A percentile compares a stretch with the other conserved stretches of the same genome.
phyloP scores from a whole-genome alignment of 2,888 invertebrate genomes.

The Drosophila mercatorum region DNA sequence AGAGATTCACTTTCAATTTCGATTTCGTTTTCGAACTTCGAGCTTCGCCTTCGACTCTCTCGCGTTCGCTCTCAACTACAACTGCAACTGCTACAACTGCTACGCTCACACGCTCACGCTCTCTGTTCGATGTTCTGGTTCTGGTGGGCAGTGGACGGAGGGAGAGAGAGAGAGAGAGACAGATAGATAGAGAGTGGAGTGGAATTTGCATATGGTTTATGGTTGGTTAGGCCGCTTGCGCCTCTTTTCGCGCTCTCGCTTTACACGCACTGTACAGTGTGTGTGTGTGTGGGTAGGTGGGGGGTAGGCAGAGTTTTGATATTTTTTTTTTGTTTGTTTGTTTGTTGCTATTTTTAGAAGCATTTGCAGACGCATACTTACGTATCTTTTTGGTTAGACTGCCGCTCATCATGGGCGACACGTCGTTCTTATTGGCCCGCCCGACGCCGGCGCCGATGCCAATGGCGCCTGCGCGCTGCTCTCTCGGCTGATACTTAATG shows the following conservation, averaged over 20 bases:
- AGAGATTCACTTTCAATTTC: slow-evolving; percentile 5
- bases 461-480: slow-evolving; percentile 70
- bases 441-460: slow-evolving; percentile 39
- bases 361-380: slow-evolving; percentile 87
- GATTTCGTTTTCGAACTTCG: slow-evolving; percentile 1
- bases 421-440: slow-evolving; percentile 81
- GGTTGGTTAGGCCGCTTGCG: slow-evolving; percentile 3
- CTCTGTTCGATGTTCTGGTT: slow-evolving; percentile 6
- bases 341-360: slow-evolving; percentile 18
- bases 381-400: slow-evolving; percentile 93
- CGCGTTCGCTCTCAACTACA: slow-evolving; percentile 38
- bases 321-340: background rate
- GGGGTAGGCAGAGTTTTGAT: background rate
- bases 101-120: slow-evolving; percentile 36
- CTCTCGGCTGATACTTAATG: slow-evolving; percentile 87
- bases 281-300: background rate
- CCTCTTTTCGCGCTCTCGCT: slow-evolving; percentile 19
- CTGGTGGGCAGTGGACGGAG: background rate
- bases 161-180: background rate
- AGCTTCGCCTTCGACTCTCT: slow-evolving; percentile 30
- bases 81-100: slow-evolving; percentile 29
- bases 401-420: slow-evolving; percentile 88
- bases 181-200: background rate
- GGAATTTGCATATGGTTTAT: slow-evolving; percentile 5
- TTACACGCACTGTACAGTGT: background rate